Percentiles rank a stretch among this genome's conserved stretches.
Conservation (phyloP, 2,113 vertebrate genomes). For the Ctenodactylus gundi region DNA sequence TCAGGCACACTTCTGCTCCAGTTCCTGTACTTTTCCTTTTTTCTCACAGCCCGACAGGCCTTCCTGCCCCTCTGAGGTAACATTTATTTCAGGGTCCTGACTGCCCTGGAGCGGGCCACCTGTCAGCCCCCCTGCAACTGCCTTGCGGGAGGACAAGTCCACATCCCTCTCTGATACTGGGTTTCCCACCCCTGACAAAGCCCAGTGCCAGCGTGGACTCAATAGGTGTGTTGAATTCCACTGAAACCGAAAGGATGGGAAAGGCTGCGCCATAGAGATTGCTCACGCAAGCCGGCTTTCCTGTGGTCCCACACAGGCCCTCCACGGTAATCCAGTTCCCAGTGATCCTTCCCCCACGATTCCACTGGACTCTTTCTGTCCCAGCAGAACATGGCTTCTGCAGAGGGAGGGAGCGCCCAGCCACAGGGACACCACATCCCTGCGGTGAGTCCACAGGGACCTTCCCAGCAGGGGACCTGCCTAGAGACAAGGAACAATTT, state of each 20-base stretch:
- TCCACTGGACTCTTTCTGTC: background rate
- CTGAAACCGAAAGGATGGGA: conserved; percentile 10
- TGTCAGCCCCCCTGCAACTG: background rate
- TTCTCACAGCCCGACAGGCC: too few relatives aligned
- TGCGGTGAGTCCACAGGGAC: background rate
- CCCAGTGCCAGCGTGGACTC: background rate
- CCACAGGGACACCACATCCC: background rate
- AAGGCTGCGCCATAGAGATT: background rate
- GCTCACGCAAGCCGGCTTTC: background rate
- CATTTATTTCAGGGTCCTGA: background rate
- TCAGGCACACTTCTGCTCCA: background rate
- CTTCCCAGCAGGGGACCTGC: background rate
- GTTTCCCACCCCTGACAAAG: background rate
- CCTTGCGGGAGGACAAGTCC: background rate
- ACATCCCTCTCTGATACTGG: background rate
- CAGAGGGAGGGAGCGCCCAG: background rate
- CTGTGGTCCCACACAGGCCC: background rate
- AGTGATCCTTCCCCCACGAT: background rate
- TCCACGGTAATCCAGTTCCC: background rate
- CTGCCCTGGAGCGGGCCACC: background rate
- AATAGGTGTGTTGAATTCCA: background rate
- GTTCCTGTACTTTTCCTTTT: background rate
- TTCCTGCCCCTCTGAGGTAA: background rate
- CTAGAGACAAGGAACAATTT: background rate
- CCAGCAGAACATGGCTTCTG: background rate